Base-by-base conservation (phyloP, 2,113 vertebrate genomes). In the Festucalex cinctus region DNA sequence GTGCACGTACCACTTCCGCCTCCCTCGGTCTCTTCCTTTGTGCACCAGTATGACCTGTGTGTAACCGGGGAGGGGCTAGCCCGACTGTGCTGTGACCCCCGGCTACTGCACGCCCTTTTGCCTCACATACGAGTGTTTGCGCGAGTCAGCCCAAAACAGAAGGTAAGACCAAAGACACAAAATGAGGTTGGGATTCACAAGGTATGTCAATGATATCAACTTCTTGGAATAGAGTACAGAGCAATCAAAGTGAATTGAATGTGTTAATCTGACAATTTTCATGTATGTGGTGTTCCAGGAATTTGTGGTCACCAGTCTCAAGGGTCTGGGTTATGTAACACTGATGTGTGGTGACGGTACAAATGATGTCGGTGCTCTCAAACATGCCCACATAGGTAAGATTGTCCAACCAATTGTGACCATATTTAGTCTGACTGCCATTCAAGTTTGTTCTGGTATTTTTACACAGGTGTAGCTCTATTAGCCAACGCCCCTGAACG, bases 321-420 rank as follows among this genome's bases (percentile, higher is more conserved):
- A 99, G 78, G 95, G 93, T 48, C 84, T 97, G 44, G 96, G 96
- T 62, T 99, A 93, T 1, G 86, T 94, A 66, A 99, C 96, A 0
- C 85, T 99, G 41, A 98, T 99, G 96, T 99, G 97, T 0, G 96
- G 97, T 0, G 97, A 99, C 0, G 97, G 97, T 13, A 98, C 96
- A 71, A 99, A 99, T 43, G 97, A 98, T 0, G 97, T 99, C 0
- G 97, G 97, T 1, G 96, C 97, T 8, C 92, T 99, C 69, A 98
- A 98, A 83, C 97, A 99, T 0, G 96, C 97, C 0, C 95, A 98
- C 0, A 94, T 99, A 77, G 96, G 97, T 99, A 85, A 92, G 93
- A 72, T 16, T 69, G 41, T 61, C 64, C 20, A 32, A n/a, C 14
- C 35, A 37, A 44, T 37, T 2, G 46, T 24, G 3, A 69, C 41